Evolutionary conservation across 2,113 vertebrate species (phyloP).

Genomic region (Elachura formosa): DNA sequence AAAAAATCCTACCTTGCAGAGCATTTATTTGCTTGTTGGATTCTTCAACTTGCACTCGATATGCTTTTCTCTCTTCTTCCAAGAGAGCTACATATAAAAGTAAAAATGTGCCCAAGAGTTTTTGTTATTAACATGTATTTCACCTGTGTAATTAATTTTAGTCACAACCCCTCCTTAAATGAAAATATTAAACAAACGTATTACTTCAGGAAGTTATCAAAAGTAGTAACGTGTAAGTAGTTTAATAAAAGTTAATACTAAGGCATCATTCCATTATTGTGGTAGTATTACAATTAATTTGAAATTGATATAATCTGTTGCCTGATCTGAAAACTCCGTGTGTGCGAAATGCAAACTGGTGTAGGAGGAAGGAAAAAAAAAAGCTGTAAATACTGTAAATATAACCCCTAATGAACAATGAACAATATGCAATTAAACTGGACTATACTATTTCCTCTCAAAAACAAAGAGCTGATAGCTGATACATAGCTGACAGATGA

Average conservation of each 20-base stretch:
- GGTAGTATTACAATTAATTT: conserved; percentile 39
- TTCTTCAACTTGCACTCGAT: conserved; percentile 86
- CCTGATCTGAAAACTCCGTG: not conserved
- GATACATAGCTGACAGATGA: not conserved
- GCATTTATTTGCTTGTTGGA: conserved; percentile 93
- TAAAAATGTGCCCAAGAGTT: not conserved
- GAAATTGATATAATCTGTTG: not conserved
- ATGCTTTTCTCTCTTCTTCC: conserved; percentile 91
- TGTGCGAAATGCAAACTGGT: not conserved
- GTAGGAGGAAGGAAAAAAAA: not conserved
- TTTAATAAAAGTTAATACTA: conserved; percentile 55
- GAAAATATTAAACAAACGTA: conserved; percentile 20
- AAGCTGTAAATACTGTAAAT: not conserved
- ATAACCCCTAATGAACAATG: not conserved
- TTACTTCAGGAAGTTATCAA: conserved; percentile 21
- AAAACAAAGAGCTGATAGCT: not conserved
- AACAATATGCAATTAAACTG: not conserved
- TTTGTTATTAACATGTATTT: not conserved
- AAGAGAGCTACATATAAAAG: conserved; percentile 80
- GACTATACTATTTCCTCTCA: not conserved
- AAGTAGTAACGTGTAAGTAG: conserved; percentile 51
- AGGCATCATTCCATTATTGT: conserved; percentile 34
- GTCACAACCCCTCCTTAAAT: conserved; percentile 2
- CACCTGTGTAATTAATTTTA: not conserved
- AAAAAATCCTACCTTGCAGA: conserved; percentile 85